Conservation (phyloP, 2,113 vertebrate species). For the Leucopsar rothschildi region DNA sequence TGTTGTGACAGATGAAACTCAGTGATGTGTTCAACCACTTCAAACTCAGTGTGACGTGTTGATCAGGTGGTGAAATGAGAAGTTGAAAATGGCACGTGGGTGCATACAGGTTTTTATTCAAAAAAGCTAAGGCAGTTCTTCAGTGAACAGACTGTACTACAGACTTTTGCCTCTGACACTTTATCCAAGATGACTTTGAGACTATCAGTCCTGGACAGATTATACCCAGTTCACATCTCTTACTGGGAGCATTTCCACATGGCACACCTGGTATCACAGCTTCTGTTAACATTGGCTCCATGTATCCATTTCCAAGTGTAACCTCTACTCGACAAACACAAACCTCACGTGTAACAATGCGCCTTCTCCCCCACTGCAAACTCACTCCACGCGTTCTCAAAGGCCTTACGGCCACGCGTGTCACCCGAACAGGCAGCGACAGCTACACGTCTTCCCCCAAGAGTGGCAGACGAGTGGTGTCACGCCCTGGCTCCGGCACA, state of each 20-base stretch:
- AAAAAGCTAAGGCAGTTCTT: neutral
- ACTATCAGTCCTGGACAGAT: rapidly evolving
- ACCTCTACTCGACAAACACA: rapidly evolving
- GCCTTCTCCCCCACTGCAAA: too few species aligned
- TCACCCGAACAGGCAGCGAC: rapidly evolving
- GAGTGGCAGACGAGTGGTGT: rapidly evolving
- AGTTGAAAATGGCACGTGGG: neutral
- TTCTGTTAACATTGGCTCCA: neutral
- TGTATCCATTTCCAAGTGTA: rapidly evolving
- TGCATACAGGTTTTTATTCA: neutral
- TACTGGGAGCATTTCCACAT: rapidly evolving
- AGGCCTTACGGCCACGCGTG: rapidly evolving
- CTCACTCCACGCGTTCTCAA: rapidly evolving
- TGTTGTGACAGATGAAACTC: neutral
- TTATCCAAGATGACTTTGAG: neutral
- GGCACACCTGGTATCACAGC: rapidly evolving
- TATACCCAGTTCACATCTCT: neutral
- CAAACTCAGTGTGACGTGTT: neutral
- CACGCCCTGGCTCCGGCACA: neutral
- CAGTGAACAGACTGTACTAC: neutral
- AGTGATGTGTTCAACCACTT: neutral
- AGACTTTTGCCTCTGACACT: neutral
- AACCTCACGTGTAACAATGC: rapidly evolving
- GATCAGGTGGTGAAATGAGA: neutral
- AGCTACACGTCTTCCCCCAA: rapidly evolving